Evolutionary conservation across 2,888 invertebrate genomes (phyloP).

Genomic region (Sthenelais limicola): DNA sequence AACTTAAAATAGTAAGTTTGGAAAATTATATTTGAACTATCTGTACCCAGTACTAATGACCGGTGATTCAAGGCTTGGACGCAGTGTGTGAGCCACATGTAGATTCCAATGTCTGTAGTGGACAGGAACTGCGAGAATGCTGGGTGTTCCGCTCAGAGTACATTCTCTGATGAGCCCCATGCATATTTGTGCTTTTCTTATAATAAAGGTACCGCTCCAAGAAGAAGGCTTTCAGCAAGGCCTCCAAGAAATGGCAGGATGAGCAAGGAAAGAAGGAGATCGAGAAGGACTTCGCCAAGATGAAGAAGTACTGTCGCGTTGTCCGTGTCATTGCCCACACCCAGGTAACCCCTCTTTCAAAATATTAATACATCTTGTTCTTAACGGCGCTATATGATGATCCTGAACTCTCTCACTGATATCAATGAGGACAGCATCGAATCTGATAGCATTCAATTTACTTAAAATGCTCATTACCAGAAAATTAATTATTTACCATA

Average conservation of each 20-base stretch:
- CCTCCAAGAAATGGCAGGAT: constrained; percentile 99
- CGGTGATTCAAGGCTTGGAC: constrained; percentile 41
- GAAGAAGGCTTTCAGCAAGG: constrained; percentile 99
- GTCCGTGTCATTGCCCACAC: constrained; percentile 98
- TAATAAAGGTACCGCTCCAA: constrained; percentile 95
- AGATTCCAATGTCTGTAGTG: not conserved
- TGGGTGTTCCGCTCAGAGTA: constrained; percentile 40
- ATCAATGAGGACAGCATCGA: not conserved
- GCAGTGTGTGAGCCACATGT: constrained; percentile 28
- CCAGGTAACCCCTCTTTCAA: constrained; percentile 78
- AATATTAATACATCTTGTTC: not conserved
- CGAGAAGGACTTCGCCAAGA: constrained; percentile 96
- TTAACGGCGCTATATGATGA: constrained; percentile 18
- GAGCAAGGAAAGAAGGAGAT: constrained; percentile 96
- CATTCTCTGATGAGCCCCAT: constrained; percentile 41
- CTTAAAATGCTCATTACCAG: too few relatives aligned
- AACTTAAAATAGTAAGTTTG: too few relatives aligned
- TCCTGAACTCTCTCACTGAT: constrained; percentile 36
- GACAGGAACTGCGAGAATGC: constrained; percentile 9
- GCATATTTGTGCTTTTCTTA: constrained; percentile 10
- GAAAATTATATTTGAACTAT: too few relatives aligned
- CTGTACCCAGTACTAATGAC: too few relatives aligned
- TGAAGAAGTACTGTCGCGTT: constrained; percentile 98
- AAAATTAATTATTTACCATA: too few relatives aligned
- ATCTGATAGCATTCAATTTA: too few relatives aligned